Base-by-base conservation (phyloP, 2,113 vertebrate genomes). In the Anarrhichthys ocellatus region DNA sequence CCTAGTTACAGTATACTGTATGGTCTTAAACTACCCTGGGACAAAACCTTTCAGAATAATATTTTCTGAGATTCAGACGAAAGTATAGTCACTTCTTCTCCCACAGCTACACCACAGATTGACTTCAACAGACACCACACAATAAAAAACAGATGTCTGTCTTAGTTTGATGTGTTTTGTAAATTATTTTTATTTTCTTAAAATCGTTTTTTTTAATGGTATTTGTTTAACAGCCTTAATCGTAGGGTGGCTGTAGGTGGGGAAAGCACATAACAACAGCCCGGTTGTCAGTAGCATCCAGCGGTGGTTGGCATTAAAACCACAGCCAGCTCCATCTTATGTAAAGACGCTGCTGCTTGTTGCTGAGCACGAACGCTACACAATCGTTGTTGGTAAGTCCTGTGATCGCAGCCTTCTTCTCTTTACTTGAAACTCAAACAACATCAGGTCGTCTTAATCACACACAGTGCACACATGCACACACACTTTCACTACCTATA, bases 231-330 rank as follows among this genome's bases (percentile, higher is more conserved):
- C n/a, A 74, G 22, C 29, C 38, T n/a, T 71, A 79, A 76, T 71
- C 22, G 50, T 40, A 50, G 72, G 18, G 50, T 34, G 67, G 27
- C 10, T 18, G 64, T 73, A 50, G 54, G 40, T 76, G 15, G 48
- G 64, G 62, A 63, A 62, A 50, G 34, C 24, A 42, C 64, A 40
- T 78, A 83, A 86, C 67, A 69, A 66, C 64, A 86, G 18, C 44
- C 1, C 40, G 72, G 74, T 32, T 72, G 38, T 70, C 24, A 58
- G 64, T 56, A 42, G 3, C 63, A 73, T 29, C 52, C 32, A 70
- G 46, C 56, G 58, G 68, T 46, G 40, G 67, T 66, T 75, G 58
- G 10, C 14, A 29, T 56, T n/a, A 36, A 73, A 69, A 80, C 59
- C 29, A 56, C 18, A 48, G 76, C 13, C 44, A 22, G 36, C 15